Evolutionary conservation across 2,797 vertebrate genomes (phyloP), one percentile per base, ranked within the genome.

Genomic region (Oryzias dopingdopingensis): DNA sequence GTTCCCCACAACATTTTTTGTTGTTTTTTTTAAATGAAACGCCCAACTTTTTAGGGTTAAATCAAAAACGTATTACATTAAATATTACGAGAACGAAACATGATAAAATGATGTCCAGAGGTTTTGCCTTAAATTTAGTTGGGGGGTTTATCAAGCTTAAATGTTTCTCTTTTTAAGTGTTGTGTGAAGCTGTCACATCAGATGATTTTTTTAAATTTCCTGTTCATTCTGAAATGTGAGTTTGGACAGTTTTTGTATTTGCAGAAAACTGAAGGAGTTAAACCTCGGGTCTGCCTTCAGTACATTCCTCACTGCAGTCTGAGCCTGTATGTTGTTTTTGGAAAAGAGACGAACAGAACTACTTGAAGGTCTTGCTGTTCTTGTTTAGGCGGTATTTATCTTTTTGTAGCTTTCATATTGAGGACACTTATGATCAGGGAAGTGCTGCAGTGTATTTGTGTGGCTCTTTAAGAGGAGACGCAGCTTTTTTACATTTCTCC

Each of bases 271-370:
- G 50, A 60, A 46, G 57, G 55, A 54, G 46, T 56, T 16, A 52
- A 73, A 70, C 62, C 62, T 67, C 56, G 50, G 51, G 52, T 3
- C 22, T 48, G 26, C 74, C 71, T 80, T 82, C 77, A 77, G 65
- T 71, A 76, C 77, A 84, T 86, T 86, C 82, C 76, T 62, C 32
- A 40, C 43, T 83, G 84, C 37, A 66, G 83, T 77, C 62, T 14
- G 4, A 50, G 72, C 82, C 65, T 78, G 81, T 47, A 55, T 73
- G 77, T 52, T 62, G 67, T 66, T 59, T 46, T 32, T 44, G 14
- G 55, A 53, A 51, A 44, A 52, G 32, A 12, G 41, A 43, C 52
- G 37, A 22, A 23, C 6, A 20, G 24, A 14, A 44, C 44, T 49
- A 42, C 29, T 42, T 42, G 65, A 4, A 41, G 32, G 8, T 40